Evolutionary conservation across 2,888 invertebrate species (phyloP).

Genomic region (Tinea trinotella): DNA sequence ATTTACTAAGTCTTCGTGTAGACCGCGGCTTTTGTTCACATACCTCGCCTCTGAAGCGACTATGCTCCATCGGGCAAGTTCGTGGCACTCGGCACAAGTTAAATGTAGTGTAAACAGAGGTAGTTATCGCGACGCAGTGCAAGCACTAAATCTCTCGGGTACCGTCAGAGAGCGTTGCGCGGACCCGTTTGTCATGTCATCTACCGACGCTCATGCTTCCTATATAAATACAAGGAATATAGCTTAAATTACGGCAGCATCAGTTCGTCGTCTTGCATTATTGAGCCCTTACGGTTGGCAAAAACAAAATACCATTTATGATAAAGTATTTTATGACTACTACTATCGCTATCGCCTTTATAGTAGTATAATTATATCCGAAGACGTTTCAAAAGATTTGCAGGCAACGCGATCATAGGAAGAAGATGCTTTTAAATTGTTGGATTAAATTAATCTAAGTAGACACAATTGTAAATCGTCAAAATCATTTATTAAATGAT

Average conservation of each 20-base stretch:
- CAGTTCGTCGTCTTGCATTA: too few relatives aligned
- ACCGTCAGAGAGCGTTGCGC: slow-evolving; percentile 30
- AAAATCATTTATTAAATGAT: too few relatives aligned
- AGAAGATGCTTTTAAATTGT: too few relatives aligned
- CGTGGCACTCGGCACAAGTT: slow-evolving; percentile 51
- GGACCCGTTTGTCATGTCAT: slow-evolving; percentile 48
- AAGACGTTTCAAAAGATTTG: too few relatives aligned
- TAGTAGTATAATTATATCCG: too few relatives aligned
- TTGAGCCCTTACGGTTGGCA: too few relatives aligned
- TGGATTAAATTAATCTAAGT: too few relatives aligned
- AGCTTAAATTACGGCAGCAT: not conserved
- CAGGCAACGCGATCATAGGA: too few relatives aligned
- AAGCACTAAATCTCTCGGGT: slow-evolving; percentile 50
- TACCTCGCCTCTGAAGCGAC: slow-evolving; percentile 7
- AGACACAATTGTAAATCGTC: too few relatives aligned
- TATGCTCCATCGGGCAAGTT: slow-evolving; percentile 23
- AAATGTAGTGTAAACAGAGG: slow-evolving; percentile 66
- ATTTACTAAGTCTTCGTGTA: slow-evolving; percentile 8
- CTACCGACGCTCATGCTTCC: slow-evolving; percentile 40
- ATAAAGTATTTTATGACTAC: too few relatives aligned
- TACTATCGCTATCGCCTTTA: not conserved
- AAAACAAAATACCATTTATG: too few relatives aligned
- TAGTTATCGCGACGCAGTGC: slow-evolving; percentile 55
- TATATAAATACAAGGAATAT: slow-evolving; percentile 19
- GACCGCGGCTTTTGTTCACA: slow-evolving; percentile 18